phyloP scores from a whole-genome alignment of 2,113 vertebrate species.

The Raphicerus campestris region DNA sequence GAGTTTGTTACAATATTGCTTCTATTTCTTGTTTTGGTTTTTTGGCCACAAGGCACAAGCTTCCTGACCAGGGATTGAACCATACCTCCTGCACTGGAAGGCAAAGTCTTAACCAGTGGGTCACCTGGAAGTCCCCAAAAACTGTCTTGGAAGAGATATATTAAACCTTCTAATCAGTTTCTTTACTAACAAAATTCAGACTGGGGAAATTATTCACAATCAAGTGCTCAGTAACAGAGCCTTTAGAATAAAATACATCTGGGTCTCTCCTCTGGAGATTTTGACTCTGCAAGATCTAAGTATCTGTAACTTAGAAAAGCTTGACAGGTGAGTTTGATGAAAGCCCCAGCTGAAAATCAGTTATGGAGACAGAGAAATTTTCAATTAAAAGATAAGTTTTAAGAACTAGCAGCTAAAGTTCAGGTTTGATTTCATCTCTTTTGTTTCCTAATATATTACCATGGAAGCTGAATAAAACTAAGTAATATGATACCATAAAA shows the following conservation, averaged over 20 bases:
- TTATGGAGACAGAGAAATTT: background rate
- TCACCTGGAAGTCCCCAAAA: background rate
- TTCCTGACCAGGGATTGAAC: background rate
- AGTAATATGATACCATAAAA: background rate
- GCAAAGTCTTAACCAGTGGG: background rate
- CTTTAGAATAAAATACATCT: background rate
- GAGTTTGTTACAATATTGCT: background rate
- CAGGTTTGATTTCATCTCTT: background rate
- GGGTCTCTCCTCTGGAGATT: background rate
- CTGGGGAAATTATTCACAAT: background rate
- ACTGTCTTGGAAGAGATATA: background rate
- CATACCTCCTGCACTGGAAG: background rate
- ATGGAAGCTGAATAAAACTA: background rate
- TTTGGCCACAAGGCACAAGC: background rate
- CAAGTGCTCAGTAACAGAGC: background rate
- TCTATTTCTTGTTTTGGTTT: background rate
- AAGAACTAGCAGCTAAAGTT: background rate
- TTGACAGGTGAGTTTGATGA: background rate
- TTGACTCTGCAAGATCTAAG: background rate
- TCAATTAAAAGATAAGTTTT: background rate
- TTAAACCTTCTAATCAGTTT: background rate
- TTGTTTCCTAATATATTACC: background rate
- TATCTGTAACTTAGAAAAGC: background rate
- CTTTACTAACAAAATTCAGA: background rate
- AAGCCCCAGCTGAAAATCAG: background rate